Evolutionary conservation across 2,888 invertebrate species (phyloP).

Genomic region (Gibbula magus): DNA sequence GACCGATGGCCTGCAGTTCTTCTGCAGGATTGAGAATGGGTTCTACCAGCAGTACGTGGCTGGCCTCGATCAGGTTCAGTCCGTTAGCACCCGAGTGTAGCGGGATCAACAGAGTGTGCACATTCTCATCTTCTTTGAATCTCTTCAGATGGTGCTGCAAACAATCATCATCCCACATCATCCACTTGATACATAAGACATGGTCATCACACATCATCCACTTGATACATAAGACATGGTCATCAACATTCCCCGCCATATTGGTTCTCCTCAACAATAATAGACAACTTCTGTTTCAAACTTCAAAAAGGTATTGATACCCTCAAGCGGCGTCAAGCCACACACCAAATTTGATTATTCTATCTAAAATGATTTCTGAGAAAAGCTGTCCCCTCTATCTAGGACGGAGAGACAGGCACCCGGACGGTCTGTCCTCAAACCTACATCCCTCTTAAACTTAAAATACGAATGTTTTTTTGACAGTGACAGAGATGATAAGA

Average conservation of each 20-base stretch:
- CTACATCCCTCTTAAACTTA: too few species aligned
- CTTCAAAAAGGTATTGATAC: too few species aligned
- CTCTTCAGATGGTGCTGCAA: conserved; percentile 66
- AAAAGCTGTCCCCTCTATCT: too few species aligned
- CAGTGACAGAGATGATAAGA: not conserved
- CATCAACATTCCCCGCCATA: too few species aligned
- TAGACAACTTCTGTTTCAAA: not conserved
- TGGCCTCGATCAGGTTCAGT: conserved; percentile 86
- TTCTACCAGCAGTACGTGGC: conserved; percentile 85
- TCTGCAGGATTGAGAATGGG: conserved; percentile 84
- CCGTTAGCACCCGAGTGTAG: conserved; percentile 85
- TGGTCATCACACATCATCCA: not conserved
- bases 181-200: not conserved
- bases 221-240: not conserved
- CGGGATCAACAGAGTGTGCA: conserved; percentile 81
- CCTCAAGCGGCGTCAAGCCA: too few species aligned
- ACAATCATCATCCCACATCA: not conserved
- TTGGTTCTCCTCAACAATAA: not conserved
- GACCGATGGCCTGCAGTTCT: conserved; percentile 85
- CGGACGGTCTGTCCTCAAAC: too few species aligned
- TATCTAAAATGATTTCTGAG: too few species aligned
- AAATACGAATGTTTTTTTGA: not conserved
- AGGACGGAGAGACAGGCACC: too few species aligned
- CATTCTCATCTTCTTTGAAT: conserved; percentile 66
- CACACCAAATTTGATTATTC: too few species aligned